Evolutionary conservation across 92 coral and sea anemone genomes (phyloP).

Genomic region (Muricea muricata): DNA sequence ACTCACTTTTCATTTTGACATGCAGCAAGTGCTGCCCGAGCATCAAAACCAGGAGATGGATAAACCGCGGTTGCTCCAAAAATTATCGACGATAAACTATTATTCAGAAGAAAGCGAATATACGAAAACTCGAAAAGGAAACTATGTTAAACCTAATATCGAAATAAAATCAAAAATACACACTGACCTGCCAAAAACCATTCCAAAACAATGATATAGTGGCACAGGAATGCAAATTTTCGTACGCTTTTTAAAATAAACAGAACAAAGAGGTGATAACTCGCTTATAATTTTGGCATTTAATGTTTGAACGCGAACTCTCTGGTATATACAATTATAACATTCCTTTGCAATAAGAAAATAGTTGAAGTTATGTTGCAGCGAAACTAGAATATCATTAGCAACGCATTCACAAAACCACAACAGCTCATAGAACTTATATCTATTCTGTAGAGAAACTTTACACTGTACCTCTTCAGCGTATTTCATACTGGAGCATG

Average conservation of each 20-base stretch:
- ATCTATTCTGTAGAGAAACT: too few species aligned
- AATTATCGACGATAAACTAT: constrained; percentile 70
- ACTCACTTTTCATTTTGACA: constrained; percentile 90
- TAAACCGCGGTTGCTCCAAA: constrained; percentile 93
- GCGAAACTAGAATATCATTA: too few species aligned
- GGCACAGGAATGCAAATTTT: constrained; percentile 94
- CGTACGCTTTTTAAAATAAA: constrained; percentile 61
- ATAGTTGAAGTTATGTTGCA: too few species aligned
- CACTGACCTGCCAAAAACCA: constrained; percentile 93
- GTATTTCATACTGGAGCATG: constrained; percentile 74
- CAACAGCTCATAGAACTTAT: too few species aligned
- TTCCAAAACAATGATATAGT: constrained; percentile 97
- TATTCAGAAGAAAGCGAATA: not conserved
- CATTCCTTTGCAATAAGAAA: too few species aligned
- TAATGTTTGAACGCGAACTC: too few species aligned
- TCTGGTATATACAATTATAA: too few species aligned
- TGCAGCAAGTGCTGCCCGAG: constrained; percentile 81
- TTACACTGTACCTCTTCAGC: constrained; percentile 62
- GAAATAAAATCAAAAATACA: not conserved
- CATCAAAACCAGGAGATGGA: constrained; percentile 87
- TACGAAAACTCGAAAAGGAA: not conserved
- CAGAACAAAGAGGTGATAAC: not conserved
- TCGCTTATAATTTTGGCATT: too few species aligned
- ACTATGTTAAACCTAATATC: not conserved
- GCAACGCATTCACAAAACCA: too few species aligned